Conservation (phyloP, 2,113 vertebrate genomes). For the Rhinogobius similis region DNA sequence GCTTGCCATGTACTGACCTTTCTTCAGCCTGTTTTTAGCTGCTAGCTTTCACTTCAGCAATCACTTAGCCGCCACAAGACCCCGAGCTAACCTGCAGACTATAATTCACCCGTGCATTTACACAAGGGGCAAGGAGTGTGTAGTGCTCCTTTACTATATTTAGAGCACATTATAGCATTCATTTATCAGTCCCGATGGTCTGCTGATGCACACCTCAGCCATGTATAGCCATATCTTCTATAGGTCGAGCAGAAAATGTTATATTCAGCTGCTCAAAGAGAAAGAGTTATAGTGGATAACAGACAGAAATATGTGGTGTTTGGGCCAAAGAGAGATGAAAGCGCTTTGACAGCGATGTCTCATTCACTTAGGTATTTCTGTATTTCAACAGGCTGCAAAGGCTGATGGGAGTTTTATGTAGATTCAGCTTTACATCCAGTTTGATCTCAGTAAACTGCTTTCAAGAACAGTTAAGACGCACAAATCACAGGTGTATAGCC, state of each 20-base stretch:
- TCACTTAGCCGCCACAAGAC: not conserved
- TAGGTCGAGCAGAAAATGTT: not conserved
- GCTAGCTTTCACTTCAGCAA: not conserved
- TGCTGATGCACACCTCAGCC: not conserved
- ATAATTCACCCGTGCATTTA: not conserved
- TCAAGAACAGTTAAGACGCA: slow-evolving; percentile 50
- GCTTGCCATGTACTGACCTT: too few species aligned
- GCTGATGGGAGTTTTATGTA: slow-evolving; percentile 12
- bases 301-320: slow-evolving; percentile 15
- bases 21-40: not conserved
- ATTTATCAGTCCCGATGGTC: not conserved
- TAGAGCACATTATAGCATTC: not conserved
- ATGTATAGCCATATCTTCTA: not conserved
- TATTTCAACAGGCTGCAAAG: not conserved
- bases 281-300: not conserved
- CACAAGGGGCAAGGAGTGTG: too few species aligned
- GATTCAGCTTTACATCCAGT: slow-evolving; percentile 21
- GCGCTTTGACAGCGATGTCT: slow-evolving; percentile 10
- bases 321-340: slow-evolving; percentile 24
- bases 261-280: slow-evolving; percentile 12
- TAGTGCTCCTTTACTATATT: not conserved
- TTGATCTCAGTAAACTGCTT: slow-evolving; percentile 38
- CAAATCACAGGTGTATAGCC: slow-evolving; percentile 15
- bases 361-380: slow-evolving; percentile 17
- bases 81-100: not conserved